Evolutionary conservation across 1,140 invertebrate species (phyloP), one percentile per base, ranked within the genome.

Genomic region (Battus philenor): DNA sequence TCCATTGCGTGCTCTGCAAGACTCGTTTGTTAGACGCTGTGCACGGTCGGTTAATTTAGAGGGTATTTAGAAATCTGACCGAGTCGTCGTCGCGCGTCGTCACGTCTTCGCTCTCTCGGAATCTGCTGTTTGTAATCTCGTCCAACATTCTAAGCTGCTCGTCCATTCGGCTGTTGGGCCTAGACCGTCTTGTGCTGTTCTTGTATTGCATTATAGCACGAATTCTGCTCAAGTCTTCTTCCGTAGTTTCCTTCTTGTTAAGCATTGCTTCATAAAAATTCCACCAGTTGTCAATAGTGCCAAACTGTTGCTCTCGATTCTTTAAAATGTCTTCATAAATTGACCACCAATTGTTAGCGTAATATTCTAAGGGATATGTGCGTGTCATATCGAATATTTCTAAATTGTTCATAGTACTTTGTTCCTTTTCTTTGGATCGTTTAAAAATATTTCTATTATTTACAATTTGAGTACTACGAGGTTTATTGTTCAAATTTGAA

Each of bases 301-400:
- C 86, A 59, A 86, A 87, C 47, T 86, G 84, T 16, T 71, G 67
- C 44, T 83, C 78, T 0, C 86, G 60, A 47, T 63, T 87, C 22
- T 73, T 81, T 0, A 87, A 38, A 2, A 87, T 55, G 18, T 86
- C 83, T 39, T 84, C 80, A 61, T 87, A 87, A 5, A 87, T 87
- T 0, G 68, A 61, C 86, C 86, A 87, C 86, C 86, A 87, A 52
- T 87, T 87, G 53, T 86, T 86, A 0, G 86, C 86, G 62, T 87
- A 87, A 44, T 83, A 87, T 44, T 87, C 60, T 8, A 60, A 26
- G 0, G 86, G 84, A 34, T 87, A 86, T 1, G 78, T 83, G 2
- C 74, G 32, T 0, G 72, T 83, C 20, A 86, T 18, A 12, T 85
- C 77, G 41, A 71, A 75, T 1, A 84, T 85, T 59, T 81, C 71